Conservation (phyloP, 1,140 invertebrate genomes). For the Seison nebaliae region DNA sequence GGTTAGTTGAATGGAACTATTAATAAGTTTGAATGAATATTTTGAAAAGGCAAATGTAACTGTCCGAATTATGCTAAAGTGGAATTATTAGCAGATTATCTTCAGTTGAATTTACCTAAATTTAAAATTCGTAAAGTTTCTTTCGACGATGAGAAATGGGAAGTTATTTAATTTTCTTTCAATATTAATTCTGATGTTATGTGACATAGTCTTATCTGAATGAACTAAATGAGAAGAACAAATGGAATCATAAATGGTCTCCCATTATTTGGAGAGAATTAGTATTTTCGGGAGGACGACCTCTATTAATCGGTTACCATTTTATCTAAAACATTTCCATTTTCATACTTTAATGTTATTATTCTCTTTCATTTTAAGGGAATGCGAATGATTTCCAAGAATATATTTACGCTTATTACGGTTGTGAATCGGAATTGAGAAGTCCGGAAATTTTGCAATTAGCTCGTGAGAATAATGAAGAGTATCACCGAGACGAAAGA, state of each 20-base stretch:
- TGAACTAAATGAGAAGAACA: constrained; percentile 18
- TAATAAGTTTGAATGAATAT: too few species aligned
- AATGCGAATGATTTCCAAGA: constrained; percentile 28
- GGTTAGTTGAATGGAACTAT: too few species aligned
- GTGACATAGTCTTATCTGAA: constrained; percentile 21
- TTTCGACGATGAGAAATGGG: constrained; percentile 16
- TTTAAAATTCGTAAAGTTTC: constrained; percentile 27
- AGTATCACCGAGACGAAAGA: too few species aligned
- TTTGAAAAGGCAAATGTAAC: constrained; percentile 21
- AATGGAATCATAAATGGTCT: constrained; percentile 22
- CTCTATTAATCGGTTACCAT: constrained; percentile 28
- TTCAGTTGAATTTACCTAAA: constrained; percentile 21
- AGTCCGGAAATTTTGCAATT: constrained; percentile 20
- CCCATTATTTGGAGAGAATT: constrained; percentile 29
- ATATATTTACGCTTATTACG: constrained; percentile 25
- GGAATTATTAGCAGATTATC: constrained; percentile 23
- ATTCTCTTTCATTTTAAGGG: too few species aligned
- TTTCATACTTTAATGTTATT: too few species aligned
- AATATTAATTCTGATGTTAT: background rate
- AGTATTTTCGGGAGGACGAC: constrained; percentile 26
- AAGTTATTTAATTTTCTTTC: constrained; percentile 1
- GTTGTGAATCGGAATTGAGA: constrained; percentile 18
- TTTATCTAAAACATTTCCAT: too few species aligned
- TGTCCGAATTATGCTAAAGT: constrained; percentile 26
- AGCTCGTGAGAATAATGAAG: constrained; percentile 6